Conservation (phyloP, 2,113 vertebrate species). For the Mola mola region DNA sequence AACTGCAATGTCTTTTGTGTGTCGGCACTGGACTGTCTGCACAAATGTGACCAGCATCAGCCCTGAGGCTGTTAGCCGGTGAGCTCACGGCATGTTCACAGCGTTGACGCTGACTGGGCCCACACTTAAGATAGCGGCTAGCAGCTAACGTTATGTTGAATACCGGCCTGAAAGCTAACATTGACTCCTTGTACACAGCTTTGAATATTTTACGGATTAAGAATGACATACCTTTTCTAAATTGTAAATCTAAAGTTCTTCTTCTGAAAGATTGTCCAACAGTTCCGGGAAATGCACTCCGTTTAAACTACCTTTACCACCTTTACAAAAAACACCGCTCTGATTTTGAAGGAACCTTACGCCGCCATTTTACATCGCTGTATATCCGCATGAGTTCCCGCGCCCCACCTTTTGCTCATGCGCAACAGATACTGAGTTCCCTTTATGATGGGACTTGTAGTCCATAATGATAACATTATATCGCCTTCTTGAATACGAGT, state of each 20-base stretch:
- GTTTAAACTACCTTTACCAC: not conserved
- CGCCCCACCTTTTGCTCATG: constrained; percentile 41
- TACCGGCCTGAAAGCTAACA: too few species aligned
- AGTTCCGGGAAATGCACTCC: not conserved
- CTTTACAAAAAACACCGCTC: not conserved
- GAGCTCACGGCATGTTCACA: constrained; percentile 5
- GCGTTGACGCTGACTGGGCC: constrained; percentile 15
- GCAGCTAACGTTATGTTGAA: constrained; percentile 10
- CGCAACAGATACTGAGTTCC: not conserved
- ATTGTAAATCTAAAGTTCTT: too few species aligned
- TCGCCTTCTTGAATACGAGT: not conserved
- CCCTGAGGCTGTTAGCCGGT: not conserved
- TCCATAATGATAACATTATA: constrained; percentile 28
- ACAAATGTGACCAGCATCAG: not conserved
- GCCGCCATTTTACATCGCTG: constrained; percentile 81
- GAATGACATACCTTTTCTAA: too few species aligned
- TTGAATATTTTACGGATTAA: too few species aligned
- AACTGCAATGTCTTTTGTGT: too few species aligned
- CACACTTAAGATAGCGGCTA: constrained; percentile 5
- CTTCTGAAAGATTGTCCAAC: not conserved
- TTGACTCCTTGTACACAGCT: too few species aligned
- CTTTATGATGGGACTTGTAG: constrained; percentile 69
- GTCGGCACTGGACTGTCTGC: not conserved
- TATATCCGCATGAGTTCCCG: constrained; percentile 69
- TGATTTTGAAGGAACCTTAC: constrained; percentile 58